A percentile compares a stretch with the other conserved stretches of the same genome.
Conservation (phyloP, 2,888 invertebrate species). For the Cataglyphis cursor region DNA sequence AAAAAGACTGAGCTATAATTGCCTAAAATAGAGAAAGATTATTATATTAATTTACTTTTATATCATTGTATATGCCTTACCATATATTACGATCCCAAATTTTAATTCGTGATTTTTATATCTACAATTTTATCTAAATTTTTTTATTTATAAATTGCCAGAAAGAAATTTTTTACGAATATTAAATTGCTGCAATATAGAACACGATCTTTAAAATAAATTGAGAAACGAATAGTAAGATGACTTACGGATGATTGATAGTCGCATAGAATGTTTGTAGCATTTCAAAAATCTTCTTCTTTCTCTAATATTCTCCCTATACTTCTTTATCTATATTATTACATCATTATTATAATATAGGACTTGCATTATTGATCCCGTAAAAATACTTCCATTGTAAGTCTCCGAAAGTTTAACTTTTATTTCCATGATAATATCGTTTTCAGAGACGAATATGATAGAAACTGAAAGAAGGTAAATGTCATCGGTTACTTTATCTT, state of each 20-base stretch:
- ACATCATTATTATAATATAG: constrained; percentile 8
- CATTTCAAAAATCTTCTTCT: background rate
- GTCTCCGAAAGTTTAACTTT: background rate
- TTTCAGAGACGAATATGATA: background rate
- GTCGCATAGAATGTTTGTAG: background rate
- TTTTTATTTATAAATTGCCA: background rate
- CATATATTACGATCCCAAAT: background rate
- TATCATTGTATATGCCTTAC: background rate
- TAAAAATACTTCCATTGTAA: background rate
- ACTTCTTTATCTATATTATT: background rate
- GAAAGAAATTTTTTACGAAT: background rate
- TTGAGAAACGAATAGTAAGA: background rate
- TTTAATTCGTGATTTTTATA: constrained; percentile 2
- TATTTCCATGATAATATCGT: background rate
- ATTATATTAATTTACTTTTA: background rate
- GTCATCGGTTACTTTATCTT: background rate
- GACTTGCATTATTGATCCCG: background rate
- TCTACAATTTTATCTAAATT: background rate
- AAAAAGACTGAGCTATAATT: background rate
- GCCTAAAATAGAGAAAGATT: background rate
- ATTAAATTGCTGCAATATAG: background rate
- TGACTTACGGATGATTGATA: background rate
- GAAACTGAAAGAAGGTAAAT: background rate
- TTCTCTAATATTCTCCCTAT: background rate
- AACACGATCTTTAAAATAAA: background rate